Base-by-base conservation (phyloP, 2,113 vertebrate species). In the Triplophysa siluroides region DNA sequence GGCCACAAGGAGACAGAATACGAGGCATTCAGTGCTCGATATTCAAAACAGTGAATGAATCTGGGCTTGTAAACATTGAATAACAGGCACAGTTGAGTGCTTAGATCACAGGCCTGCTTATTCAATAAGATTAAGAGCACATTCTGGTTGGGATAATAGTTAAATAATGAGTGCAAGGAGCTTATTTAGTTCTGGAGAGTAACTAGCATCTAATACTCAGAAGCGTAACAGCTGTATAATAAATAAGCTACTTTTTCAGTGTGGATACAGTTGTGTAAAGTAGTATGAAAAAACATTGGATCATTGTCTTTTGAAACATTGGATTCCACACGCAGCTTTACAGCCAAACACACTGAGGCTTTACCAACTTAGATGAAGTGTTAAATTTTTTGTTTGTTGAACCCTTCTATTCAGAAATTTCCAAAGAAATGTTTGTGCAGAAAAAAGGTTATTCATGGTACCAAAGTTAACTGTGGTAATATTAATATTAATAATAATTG, bases 11-110 rank as follows among this genome's bases (percentile, higher is more conserved):
- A 38, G 64, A 65, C n/a, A 33, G 61, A 76, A 63, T 58, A 54
- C 18, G 62, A 50, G 21, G 62, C 61, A 64, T 65, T 76, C 24
- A 76, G 24, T 43, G 19, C 62, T 21, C 11, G 11, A 45, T 65
- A 50, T 76, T 65, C 61, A 65, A 54, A 64, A 38, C 45, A 33
- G n/a, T 54, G 45, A 76, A 76, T 65, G 62, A 65, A 76, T 5
- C 58, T 6, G 26, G 61, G 43, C 60, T 33, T 62, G 54, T 75
- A 62, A 45, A 75, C 38, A 41, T 62, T 14, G 45, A 43, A 75
- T 75, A 61, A 14, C 3, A 76, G 29, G 47, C 61, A n/a, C 16
- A 65, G 14, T 8, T 52, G 23, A 76, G 21, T 45, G 54, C 13
- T 21, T 16, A 54, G 43, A 62, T 60, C 71, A 60, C 33, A 60